These are phyloP conservation scores for Acanthurus leucopareius DNA, from an alignment of 2,797 vertebrate genomes.

Conservation along the genomic window DNA sequence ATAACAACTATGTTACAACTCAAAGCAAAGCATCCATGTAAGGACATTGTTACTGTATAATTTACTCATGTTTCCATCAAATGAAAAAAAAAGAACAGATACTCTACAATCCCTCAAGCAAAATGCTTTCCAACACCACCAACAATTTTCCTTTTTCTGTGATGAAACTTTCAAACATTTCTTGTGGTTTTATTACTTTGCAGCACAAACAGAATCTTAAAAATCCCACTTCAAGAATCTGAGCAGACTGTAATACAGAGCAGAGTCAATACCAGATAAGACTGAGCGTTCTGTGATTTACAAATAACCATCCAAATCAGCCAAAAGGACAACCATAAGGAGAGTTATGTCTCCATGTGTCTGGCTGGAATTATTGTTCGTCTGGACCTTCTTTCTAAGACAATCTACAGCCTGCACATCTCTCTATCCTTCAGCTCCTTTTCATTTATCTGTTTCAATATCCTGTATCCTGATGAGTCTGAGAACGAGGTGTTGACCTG, in stretches of 20 bases:
- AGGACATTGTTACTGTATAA: not conserved
- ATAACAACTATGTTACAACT: too few species aligned
- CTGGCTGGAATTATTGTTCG: slow-evolving; percentile 56
- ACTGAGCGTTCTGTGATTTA: slow-evolving; percentile 38
- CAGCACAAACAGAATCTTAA: slow-evolving; percentile 11
- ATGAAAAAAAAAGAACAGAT: not conserved
- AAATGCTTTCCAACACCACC: not conserved
- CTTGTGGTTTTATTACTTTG: slow-evolving; percentile 11
- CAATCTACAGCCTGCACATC: slow-evolving; percentile 57
- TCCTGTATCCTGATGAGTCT: slow-evolving; percentile 80
- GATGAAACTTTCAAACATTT: slow-evolving; percentile 3
- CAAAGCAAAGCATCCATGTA: not conserved
- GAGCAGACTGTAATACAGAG: slow-evolving; percentile 29
- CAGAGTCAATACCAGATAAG: slow-evolving; percentile 56
- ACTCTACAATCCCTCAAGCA: not conserved
- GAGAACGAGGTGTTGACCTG: slow-evolving; percentile 72
- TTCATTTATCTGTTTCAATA: slow-evolving; percentile 83
- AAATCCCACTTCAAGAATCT: slow-evolving; percentile 35
- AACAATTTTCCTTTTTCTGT: slow-evolving; percentile 12
- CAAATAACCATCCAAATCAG: slow-evolving; percentile 64
- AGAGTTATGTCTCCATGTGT: slow-evolving; percentile 41
- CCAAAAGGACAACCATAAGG: slow-evolving; percentile 49
- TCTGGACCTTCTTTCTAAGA: slow-evolving; percentile 25
- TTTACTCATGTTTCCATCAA: not conserved
- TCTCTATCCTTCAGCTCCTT: slow-evolving; percentile 68